Evolutionary conservation across 2,113 vertebrate genomes (phyloP), one percentile per base, ranked within the genome.

Genomic region (Saguinus midas): DNA sequence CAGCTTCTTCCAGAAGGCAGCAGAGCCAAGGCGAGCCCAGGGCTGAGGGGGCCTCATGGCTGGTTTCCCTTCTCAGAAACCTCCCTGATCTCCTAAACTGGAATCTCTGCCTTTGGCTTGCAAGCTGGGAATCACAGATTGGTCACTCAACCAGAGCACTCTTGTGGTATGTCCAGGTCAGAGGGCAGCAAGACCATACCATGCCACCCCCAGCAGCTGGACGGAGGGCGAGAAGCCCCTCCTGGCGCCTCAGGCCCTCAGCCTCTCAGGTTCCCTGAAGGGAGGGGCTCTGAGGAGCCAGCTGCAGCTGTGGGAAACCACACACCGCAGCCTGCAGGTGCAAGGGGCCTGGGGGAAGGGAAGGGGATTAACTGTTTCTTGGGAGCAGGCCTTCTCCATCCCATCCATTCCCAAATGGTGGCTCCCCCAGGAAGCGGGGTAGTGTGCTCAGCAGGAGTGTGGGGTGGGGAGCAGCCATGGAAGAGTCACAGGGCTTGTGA

Each of bases 261-360:
- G 95, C 97, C 96, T 98, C 98, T 96, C 97, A 45, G 80, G 97
- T 97, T 98, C 97, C 98, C 93, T 89, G 1, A 20, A 97, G 90
- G 93, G 98, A 97, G 97, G 97, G 94, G 90, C 98, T 97, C 98
- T 95, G 88, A 87, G 68, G 87, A 98, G 97, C 96, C 98, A 99
- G 99, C 98, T 98, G 98, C 98, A 99, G 98, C 98, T 98, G 98
- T 97, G 98, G 98, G 98, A 97, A 99, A 99, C 98, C 98, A 98
- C 98, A 99, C 97, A 98, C 98, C 98, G 88, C 98, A 98, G 98
- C 66, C 95, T 98, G 98, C 99, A 99, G 98, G 99, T 99, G 98
- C 98, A 98, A 96, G 96, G 97, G 98, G 98, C 98, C 98, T 73
- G 97, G 97, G 98, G 98, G 98, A 98, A 95, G 97, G 94, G 96